phyloP scores from a whole-genome alignment of 2,888 invertebrate genomes.

The Cenopis cana region DNA sequence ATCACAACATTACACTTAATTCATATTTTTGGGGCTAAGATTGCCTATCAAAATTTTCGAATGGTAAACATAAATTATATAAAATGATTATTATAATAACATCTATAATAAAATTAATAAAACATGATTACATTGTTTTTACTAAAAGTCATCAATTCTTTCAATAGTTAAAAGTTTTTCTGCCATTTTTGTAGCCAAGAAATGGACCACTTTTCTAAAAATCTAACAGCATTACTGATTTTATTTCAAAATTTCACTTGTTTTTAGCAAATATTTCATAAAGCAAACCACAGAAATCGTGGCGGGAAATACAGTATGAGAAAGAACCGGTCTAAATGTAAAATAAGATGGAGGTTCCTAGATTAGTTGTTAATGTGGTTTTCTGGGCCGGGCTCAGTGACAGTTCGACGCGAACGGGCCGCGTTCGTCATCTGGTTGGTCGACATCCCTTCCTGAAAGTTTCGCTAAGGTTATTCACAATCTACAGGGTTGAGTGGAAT shows the following conservation, averaged over 20 bases:
- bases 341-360: neutral
- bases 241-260: neutral
- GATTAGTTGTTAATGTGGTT: conserved; percentile 38
- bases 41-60: conserved; percentile 41
- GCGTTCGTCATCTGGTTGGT: conserved; percentile 64
- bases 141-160: conserved; percentile 17
- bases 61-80: conserved; percentile 43
- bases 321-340: neutral
- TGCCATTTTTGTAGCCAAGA: neutral
- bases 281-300: neutral
- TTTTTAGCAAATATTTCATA: neutral
- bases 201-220: neutral
- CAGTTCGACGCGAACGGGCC: conserved; percentile 49
- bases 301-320: neutral
- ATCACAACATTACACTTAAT: conserved; percentile 50
- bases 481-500: neutral
- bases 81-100: conserved; percentile 31
- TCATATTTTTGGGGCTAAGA: conserved; percentile 51
- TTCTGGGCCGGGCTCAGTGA: conserved; percentile 41
- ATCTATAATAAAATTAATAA: conserved; percentile 45
- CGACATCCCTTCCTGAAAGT: conserved; percentile 80
- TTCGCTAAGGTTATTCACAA: conserved; percentile 48
- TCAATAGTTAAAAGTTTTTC: neutral
- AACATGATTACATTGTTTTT: conserved; percentile 45
- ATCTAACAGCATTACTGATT: neutral